Percentiles rank a stretch among this genome's conserved stretches.
Evolutionary conservation across 2,888 invertebrate genomes (phyloP).

Genomic region (Temnothorax unifasciatus): DNA sequence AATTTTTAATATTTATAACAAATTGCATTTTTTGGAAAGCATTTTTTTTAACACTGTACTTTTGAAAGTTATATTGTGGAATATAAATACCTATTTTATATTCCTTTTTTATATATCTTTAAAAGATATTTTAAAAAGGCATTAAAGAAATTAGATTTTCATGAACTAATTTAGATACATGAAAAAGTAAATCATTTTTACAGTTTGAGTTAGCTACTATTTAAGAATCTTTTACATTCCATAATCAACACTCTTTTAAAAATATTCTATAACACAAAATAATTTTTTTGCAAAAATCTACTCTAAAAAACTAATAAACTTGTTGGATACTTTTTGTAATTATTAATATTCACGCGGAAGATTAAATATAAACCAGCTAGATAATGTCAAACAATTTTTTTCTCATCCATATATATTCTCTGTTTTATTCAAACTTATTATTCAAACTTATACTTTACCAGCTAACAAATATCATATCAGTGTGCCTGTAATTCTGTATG

Average conservation of each 20-base stretch:
- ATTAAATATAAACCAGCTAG: neutral
- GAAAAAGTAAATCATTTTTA: neutral
- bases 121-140: neutral
- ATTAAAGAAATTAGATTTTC: neutral
- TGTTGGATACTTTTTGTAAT: neutral
- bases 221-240: neutral
- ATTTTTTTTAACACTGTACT: neutral
- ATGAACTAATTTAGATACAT: neutral
- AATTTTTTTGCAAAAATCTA: neutral
- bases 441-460: neutral
- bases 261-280: neutral
- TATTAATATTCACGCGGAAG: constrained; percentile 5
- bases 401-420: neutral
- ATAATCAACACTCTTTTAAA: neutral
- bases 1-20: constrained; percentile 3
- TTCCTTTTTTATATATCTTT: neutral
- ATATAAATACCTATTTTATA: neutral
- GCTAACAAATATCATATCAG: neutral
- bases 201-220: neutral
- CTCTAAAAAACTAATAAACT: neutral
- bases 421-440: neutral
- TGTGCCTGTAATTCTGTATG: neutral
- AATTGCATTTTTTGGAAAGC: neutral
- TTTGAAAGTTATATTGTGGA: neutral
- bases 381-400: neutral